A percentile compares a stretch with the other conserved stretches of the same genome.
phyloP scores from a whole-genome alignment of 2,888 invertebrate genomes.

The Thymelicus acteon region DNA sequence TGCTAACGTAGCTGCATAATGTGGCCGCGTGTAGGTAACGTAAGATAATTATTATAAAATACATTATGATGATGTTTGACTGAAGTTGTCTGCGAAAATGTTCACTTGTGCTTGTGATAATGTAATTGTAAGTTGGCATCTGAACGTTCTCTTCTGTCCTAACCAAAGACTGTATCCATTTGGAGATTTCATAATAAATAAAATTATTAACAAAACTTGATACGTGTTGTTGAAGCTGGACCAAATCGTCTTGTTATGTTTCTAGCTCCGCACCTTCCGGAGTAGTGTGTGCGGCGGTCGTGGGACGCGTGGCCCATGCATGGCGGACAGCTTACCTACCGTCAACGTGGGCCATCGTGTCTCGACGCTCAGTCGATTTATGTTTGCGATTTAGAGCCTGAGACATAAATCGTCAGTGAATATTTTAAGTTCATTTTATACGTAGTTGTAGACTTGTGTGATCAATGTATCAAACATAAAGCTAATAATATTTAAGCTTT shows the following conservation, averaged over 20 bases:
- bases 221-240: conserved; percentile 74
- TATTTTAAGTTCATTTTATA: conserved; percentile 60
- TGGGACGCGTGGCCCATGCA: not conserved
- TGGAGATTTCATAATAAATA: conserved; percentile 63
- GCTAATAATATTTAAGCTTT: conserved; percentile 59
- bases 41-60: conserved; percentile 35
- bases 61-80: conserved; percentile 46
- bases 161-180: conserved; percentile 81
- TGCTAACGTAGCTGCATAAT: conserved; percentile 22
- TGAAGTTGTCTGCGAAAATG: conserved; percentile 49
- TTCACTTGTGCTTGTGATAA: conserved; percentile 79
- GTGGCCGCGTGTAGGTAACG: conserved; percentile 25
- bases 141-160: conserved; percentile 73
- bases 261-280: conserved; percentile 45
- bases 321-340: not conserved
- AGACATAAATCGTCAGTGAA: conserved; percentile 52
- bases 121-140: conserved; percentile 72
- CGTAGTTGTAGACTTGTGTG: conserved; percentile 65
- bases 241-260: conserved; percentile 67
- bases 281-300: conserved; percentile 11
- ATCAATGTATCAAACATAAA: conserved; percentile 64
- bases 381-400: conserved; percentile 42
- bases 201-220: conserved; percentile 60
- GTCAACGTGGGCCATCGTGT: not conserved
- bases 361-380: not conserved